Evolutionary conservation across 2,113 vertebrate species (phyloP), one percentile per base, ranked within the genome.

Genomic region (Apodemus speciosus): DNA sequence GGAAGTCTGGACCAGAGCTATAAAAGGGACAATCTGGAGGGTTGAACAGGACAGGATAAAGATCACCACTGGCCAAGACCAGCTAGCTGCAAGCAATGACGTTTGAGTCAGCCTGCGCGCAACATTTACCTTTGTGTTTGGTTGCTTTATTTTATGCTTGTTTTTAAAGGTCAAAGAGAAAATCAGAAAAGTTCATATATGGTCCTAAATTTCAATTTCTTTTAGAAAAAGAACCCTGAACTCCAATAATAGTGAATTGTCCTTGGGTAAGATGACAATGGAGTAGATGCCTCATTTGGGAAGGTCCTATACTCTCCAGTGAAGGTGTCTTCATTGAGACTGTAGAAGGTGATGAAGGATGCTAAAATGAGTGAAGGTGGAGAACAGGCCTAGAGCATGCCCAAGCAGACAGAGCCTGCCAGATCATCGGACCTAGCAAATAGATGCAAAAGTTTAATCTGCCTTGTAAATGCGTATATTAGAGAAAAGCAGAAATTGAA

Each of bases 121-220:
- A 73, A 10, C 40, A 25, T 91, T 89, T 95, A 92, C 88, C 32
- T 68, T 83, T 89, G 56, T 85, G 92, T 94, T 51, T 64, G 30
- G 85, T 88, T 69, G 40, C n/a, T 90, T 93, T 93, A 18, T 87
- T 94, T 95, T 77, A 53, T 9, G 18, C 88, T 89, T 25, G 21
- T 62, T 93, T 95, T 95, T 88, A 76, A 87, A 84, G 58, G 20
- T 73, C 49, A 88, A 88, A 79, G 86, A 85, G 86, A 87, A 92
- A 92, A 87, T 92, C 35, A 77, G 72, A 88, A 32, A 1, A 69
- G 53, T 87, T 81, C 16, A 53, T 51, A 80, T 81, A 89, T 85
- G 80, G 16, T 90, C 69, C 14, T 85, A 60, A 30, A 95, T 95
- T 94, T 96, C 58, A 88, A 76, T 15, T 91, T 86, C 38, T 95